A percentile compares a stretch with the other conserved stretches of the same genome.
phyloP scores from a whole-genome alignment of 2,888 invertebrate species.

The Clivina fossor region DNA sequence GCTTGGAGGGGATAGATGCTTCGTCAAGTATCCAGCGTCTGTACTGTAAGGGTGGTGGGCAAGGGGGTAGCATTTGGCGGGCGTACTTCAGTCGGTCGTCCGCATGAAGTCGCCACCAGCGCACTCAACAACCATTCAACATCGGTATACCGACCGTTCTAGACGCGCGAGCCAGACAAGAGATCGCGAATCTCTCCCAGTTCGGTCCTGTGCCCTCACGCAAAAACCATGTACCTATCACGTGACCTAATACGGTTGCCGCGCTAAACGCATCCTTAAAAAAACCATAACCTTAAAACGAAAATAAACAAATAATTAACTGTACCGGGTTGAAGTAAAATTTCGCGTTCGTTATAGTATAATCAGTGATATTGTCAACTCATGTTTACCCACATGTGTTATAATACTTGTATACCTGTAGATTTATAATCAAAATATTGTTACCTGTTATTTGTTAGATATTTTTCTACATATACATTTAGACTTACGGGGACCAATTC shows the following conservation, averaged over 20 bases:
- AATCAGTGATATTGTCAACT: too few relatives aligned
- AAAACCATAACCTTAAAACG: neutral
- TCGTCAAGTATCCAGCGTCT: too few relatives aligned
- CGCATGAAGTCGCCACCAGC: slow-evolving; percentile 16
- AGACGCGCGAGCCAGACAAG: slow-evolving; percentile 10
- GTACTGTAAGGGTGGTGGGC: neutral
- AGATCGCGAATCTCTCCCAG: slow-evolving; percentile 1
- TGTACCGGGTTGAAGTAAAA: too few relatives aligned
- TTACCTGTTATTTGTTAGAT: too few relatives aligned
- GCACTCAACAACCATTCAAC: slow-evolving; percentile 21
- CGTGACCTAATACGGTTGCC: slow-evolving; percentile 1
- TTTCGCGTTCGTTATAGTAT: too few relatives aligned
- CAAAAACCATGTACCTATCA: slow-evolving; percentile 2
- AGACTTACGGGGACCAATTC: too few relatives aligned
- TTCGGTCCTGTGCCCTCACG: slow-evolving; percentile 2
- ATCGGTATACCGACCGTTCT: slow-evolving; percentile 6
- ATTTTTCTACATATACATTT: too few relatives aligned
- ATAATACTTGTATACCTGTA: slow-evolving; percentile 1
- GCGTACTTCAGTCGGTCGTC: neutral
- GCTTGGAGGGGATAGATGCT: too few relatives aligned
- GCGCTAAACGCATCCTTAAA: neutral
- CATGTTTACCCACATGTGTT: slow-evolving; percentile 2
- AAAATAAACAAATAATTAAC: too few relatives aligned
- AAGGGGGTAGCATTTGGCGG: neutral
- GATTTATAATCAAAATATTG: too few relatives aligned